Base-by-base conservation (phyloP, 2,888 invertebrate species). In the Eulithis testata region DNA sequence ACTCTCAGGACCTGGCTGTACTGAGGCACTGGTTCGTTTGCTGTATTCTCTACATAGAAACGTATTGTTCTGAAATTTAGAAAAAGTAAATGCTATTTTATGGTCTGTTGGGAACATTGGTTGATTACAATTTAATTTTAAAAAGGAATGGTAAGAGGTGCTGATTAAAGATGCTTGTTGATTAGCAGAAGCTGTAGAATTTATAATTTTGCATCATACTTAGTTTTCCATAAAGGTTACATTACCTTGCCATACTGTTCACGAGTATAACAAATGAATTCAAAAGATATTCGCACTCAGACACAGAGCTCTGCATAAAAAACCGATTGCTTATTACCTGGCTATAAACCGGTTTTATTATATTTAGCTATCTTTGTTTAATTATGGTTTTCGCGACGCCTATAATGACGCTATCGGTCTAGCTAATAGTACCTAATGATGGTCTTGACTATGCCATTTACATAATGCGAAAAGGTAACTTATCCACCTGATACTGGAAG, bases 1-100 rank as follows among this genome's bases (percentile, higher is more conserved):
- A 78, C 84, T 73, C 75, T 68, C 72, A 76, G 8, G 63, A 73
- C 73, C 74, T 36, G 68, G 55, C 40, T 55, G 47, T 58, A 68
- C 65, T 63, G 58, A 68, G 43, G 37, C 40, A 63, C 66, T 71
- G 14, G 49, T 49, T 49, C 51, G 45, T 45, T 72, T 63, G 75
- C 76, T 76, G 60, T 58, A 40, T 60, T 63, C 53, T 60, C 49
- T 53, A n/a, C 40, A 57, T 52, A 11, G 51, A 51, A 52, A 76
- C 76, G 79, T 70, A 81, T 71, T 71, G 62, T 66, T 54, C 57
- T 74, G 72, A 69, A 73, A 72, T 62, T 47, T 49, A 49, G 40
- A 52, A 44, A 14, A 3, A 57, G 36, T 21, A 43, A 44, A 45
- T 31, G n/a, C 21, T n/a, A 40, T 44, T 49, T 6, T 43, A 59